Evolutionary conservation across 2,113 vertebrate genomes (phyloP).

Genomic region (Nansenia antarctica): DNA sequence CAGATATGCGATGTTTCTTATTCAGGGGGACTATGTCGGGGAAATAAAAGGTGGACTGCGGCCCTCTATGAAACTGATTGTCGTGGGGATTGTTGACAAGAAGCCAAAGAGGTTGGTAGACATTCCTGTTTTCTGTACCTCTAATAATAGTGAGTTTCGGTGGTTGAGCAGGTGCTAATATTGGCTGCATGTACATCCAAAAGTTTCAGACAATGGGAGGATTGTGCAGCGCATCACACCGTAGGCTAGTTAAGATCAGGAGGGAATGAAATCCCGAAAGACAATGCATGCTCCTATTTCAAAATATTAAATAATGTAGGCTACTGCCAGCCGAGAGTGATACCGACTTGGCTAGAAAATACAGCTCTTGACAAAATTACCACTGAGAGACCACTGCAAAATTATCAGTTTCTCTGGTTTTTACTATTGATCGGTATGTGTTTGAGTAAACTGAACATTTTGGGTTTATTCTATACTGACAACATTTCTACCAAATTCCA

Average conservation of each 20-base stretch:
- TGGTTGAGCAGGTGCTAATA: neutral
- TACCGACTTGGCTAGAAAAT: no score
- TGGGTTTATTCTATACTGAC: no score
- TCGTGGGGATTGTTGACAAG: slow-evolving; percentile 79
- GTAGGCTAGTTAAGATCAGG: neutral
- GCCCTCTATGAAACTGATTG: slow-evolving; percentile 78
- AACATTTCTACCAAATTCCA: no score
- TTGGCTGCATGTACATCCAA: neutral
- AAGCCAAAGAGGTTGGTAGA: slow-evolving; percentile 73
- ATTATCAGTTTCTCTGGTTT: no score
- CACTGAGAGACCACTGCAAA: no score
- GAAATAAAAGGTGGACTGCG: slow-evolving; percentile 79
- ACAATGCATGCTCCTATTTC: no score
- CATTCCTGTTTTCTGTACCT: slow-evolving; percentile 12
- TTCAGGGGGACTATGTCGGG: slow-evolving; percentile 73
- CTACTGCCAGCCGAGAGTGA: no score
- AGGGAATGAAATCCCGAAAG: neutral
- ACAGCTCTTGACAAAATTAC: no score
- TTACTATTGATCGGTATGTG: no score
- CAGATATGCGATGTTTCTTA: slow-evolving; percentile 15
- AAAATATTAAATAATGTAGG: no score
- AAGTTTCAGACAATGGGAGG: neutral
- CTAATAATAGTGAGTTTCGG: neutral
- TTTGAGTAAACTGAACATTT: no score
- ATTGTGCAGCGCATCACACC: neutral